phyloP scores from a whole-genome alignment of 1,140 invertebrate species.

The Ladona fulva region DNA sequence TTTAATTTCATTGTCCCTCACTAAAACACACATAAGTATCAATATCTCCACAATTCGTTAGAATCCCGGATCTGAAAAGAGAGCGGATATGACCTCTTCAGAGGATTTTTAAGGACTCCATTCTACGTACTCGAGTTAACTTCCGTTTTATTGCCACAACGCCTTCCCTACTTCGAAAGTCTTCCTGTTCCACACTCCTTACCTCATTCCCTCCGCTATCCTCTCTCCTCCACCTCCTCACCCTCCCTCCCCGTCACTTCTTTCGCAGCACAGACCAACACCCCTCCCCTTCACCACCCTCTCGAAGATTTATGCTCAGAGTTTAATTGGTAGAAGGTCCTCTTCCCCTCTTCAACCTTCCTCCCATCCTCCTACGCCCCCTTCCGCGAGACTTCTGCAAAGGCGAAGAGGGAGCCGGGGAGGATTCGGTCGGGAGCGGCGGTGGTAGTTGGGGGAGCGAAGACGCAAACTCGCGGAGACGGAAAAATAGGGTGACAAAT shows the following conservation, averaged over 20 bases:
- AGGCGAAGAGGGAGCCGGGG: not conserved
- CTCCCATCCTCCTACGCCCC: not conserved
- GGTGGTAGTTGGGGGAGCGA: not conserved
- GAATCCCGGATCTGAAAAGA: too few species aligned
- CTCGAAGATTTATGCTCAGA: not conserved
- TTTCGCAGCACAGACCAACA: not conserved
- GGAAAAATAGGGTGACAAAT: conserved; percentile 9
- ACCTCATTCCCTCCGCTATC: conserved; percentile 22
- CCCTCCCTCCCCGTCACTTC: conserved; percentile 8
- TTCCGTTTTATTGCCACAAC: conserved; percentile 17
- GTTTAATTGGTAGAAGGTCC: conserved; percentile 1
- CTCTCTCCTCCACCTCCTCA: conserved; percentile 13
- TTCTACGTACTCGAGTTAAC: not conserved
- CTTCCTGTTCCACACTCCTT: conserved; percentile 23
- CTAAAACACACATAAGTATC: too few species aligned
- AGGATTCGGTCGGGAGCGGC: not conserved
- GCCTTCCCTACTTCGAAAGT: conserved; percentile 36
- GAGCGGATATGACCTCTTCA: not conserved
- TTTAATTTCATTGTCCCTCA: too few species aligned
- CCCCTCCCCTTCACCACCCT: not conserved
- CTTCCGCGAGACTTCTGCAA: not conserved
- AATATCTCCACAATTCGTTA: too few species aligned
- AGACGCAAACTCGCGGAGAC: conserved; percentile 1
- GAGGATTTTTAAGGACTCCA: not conserved
- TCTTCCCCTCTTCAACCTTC: not conserved